These are phyloP conservation scores for Rhaphigaster nebulosa DNA, from an alignment of 2,888 invertebrate genomes.

Conservation along the genomic window DNA sequence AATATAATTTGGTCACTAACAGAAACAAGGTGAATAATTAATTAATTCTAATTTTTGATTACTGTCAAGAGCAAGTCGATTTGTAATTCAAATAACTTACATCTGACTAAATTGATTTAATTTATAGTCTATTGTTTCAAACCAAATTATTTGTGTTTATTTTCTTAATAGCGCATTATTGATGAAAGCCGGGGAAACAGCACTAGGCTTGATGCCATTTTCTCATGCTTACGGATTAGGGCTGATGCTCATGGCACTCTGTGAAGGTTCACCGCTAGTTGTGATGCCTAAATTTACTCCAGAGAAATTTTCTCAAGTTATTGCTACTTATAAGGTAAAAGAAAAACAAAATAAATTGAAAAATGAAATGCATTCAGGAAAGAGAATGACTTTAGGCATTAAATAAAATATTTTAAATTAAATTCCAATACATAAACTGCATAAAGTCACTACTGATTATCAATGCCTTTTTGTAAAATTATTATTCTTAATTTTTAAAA, in stretches of 20 bases:
- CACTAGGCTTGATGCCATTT: conserved; percentile 62
- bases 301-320: conserved; percentile 42
- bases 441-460: no score
- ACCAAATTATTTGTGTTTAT: neutral
- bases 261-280: conserved; percentile 59
- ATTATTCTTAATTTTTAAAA: no score
- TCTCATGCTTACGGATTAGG: conserved; percentile 61
- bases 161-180: conserved; percentile 37
- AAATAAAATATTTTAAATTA: neutral
- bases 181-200: conserved; percentile 55
- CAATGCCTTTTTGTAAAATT: no score
- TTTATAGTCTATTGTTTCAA: neutral
- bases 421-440: no score
- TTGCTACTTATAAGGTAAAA: conserved; percentile 56
- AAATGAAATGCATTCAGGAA: neutral
- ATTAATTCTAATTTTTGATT: neutral
- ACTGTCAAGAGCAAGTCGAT: neutral
- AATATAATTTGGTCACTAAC: conserved; percentile 57
- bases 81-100: neutral
- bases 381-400: neutral
- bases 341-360: neutral
- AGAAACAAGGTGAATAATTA: conserved; percentile 31
- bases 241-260: conserved; percentile 61
- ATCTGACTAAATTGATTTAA: neutral
- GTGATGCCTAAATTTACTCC: conserved; percentile 56